A percentile compares a stretch with the other conserved stretches of the same genome.
phyloP scores from a whole-genome alignment of 2,113 vertebrate genomes.

The Grantiella picta region DNA sequence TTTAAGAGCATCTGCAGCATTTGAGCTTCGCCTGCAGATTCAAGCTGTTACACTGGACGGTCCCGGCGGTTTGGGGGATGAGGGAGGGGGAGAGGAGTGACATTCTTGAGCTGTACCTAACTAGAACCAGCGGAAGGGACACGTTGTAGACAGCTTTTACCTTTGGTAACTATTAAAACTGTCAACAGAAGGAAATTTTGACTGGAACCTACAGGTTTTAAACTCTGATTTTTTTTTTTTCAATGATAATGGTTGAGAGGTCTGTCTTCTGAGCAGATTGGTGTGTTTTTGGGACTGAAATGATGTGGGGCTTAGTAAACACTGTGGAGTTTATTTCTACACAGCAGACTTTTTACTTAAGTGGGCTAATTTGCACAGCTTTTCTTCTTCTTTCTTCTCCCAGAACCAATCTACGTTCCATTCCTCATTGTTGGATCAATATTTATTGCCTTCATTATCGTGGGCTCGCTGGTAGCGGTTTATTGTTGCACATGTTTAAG shows the following conservation, averaged over 20 bases:
- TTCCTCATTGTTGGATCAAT: slow-evolving; percentile 97
- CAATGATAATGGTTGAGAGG: accelerated
- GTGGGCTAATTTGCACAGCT: neutral
- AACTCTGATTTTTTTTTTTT: neutral
- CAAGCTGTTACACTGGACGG: neutral
- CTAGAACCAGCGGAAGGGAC: accelerated
- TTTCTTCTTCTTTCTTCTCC: slow-evolving; percentile 3
- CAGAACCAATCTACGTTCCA: slow-evolving; percentile 92
- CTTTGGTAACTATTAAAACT: neutral
- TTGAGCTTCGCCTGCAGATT: neutral
- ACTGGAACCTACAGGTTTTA: neutral
- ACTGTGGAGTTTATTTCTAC: neutral
- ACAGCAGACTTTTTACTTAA: neutral
- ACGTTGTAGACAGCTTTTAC: neutral
- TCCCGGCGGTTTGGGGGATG: neutral
- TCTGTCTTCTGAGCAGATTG: neutral
- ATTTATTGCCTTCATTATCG: slow-evolving; percentile 93
- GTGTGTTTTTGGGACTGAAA: neutral
- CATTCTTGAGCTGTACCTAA: neutral
- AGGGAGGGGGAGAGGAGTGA: neutral
- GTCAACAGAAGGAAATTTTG: neutral
- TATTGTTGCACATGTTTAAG: slow-evolving; percentile 96
- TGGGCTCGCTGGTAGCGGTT: slow-evolving; percentile 90
- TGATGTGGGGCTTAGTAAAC: neutral
- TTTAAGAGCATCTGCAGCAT: neutral